phyloP scores from a whole-genome alignment of 1,140 invertebrate species.

The Lepidurus apus region DNA sequence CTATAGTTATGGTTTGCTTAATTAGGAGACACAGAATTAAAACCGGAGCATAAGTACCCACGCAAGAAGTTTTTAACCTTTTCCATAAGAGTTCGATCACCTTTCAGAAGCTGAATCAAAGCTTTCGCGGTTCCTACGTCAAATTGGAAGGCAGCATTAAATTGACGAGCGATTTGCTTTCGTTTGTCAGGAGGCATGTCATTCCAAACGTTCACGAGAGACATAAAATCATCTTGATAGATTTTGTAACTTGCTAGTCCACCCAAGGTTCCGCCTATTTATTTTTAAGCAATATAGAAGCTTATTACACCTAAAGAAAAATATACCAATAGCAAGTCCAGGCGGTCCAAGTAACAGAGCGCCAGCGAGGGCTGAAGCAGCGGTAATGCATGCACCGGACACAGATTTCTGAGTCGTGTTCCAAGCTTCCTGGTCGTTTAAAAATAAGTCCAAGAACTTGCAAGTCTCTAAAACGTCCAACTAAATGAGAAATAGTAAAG shows the following conservation, averaged over 20 bases:
- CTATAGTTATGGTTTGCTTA: too few relatives aligned
- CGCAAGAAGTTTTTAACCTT: not conserved
- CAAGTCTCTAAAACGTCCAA: not conserved
- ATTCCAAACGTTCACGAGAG: not conserved
- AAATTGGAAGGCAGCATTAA: not conserved
- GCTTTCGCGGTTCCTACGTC: not conserved
- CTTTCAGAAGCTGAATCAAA: not conserved
- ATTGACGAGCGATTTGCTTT: not conserved
- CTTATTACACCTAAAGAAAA: not conserved
- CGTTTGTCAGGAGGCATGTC: not conserved
- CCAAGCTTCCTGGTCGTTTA: not conserved
- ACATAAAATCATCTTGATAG: not conserved
- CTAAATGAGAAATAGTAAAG: not conserved
- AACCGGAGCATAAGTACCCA: not conserved
- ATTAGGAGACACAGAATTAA: not conserved
- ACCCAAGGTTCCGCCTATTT: not conserved
- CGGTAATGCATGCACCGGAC: not conserved
- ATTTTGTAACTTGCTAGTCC: not conserved
- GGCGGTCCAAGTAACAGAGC: not conserved
- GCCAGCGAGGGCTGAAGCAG: not conserved
- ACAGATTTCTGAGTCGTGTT: constrained; percentile 2
- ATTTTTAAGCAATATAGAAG: not conserved
- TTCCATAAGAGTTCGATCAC: not conserved
- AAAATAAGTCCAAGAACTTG: constrained; percentile 1
- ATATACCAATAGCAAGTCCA: not conserved